A percentile compares a stretch with the other conserved stretches of the same genome.
Evolutionary conservation across 1,140 invertebrate species (phyloP).

Genomic region (Heliconius hewitsoni): DNA sequence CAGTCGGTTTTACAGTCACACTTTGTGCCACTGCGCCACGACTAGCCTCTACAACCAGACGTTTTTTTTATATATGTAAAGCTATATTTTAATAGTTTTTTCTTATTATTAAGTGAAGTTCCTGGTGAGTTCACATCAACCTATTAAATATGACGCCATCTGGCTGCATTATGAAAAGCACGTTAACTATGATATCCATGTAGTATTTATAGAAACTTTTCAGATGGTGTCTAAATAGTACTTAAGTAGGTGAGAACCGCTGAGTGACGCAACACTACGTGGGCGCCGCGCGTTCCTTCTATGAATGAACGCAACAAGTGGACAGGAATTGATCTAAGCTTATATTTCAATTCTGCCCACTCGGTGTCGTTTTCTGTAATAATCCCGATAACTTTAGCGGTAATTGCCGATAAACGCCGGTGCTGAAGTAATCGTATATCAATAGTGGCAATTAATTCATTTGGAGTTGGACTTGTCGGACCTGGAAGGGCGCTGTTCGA

Average conservation of each 20-base stretch:
- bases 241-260: neutral
- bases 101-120: no score
- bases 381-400: neutral
- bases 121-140: no score
- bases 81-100: no score
- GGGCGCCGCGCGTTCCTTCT: neutral
- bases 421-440: conserved; percentile 14
- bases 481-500: neutral
- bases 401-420: conserved; percentile 9
- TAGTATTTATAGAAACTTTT: neutral
- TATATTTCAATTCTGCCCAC: conserved; percentile 9
- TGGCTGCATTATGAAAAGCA: neutral
- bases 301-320: conserved; percentile 8
- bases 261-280: neutral
- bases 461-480: neutral
- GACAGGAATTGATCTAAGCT: neutral
- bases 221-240: neutral
- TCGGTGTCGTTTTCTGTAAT: conserved; percentile 7
- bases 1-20: no score
- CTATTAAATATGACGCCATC: no score
- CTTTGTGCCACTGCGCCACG: no score
- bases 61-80: no score
- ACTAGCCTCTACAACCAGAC: no score
- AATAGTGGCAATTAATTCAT: conserved; percentile 24
- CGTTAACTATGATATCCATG: no score